Evolutionary conservation across 2,888 invertebrate species (phyloP).

Genomic region (Chymomyza procnemis): DNA sequence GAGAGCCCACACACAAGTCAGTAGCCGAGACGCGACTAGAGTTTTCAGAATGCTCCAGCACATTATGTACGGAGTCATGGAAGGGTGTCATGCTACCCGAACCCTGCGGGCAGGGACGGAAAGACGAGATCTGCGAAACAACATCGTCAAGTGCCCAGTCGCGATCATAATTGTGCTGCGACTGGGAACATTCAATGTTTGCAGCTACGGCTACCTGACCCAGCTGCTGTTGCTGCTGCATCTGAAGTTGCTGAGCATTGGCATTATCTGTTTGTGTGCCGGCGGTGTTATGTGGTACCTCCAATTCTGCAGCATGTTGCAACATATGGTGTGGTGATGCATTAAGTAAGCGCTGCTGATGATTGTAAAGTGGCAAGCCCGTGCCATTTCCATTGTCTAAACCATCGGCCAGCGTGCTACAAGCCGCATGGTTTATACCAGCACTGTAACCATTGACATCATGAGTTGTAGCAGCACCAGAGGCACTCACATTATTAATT

Average conservation of each 20-base stretch:
- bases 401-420: conserved; percentile 28
- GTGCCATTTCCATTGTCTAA: conserved; percentile 32
- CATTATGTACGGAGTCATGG: conserved; percentile 78
- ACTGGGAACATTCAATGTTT: conserved; percentile 82
- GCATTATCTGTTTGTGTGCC: conserved; percentile 65
- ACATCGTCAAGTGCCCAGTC: conserved; percentile 79
- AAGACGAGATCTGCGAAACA: conserved; percentile 78
- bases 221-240: conserved; percentile 53
- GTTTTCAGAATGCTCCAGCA: conserved; percentile 76
- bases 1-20: conserved; percentile 74
- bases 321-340: conserved; percentile 66
- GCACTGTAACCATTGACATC: conserved; percentile 32
- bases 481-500: conserved; percentile 36
- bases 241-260: conserved; percentile 69
- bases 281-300: conserved; percentile 59
- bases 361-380: conserved; percentile 40
- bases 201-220: conserved; percentile 80
- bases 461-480: conserved; percentile 16
- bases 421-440: conserved; percentile 28
- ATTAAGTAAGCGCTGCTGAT: conserved; percentile 53
- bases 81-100: conserved; percentile 79
- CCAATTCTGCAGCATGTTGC: conserved; percentile 62
- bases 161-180: conserved; percentile 78
- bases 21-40: conserved; percentile 77
- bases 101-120: conserved; percentile 78